Percentiles rank a stretch among this genome's conserved stretches.
Evolutionary conservation across 2,888 invertebrate genomes (phyloP).

Genomic region (Anarsia innoxiella): DNA sequence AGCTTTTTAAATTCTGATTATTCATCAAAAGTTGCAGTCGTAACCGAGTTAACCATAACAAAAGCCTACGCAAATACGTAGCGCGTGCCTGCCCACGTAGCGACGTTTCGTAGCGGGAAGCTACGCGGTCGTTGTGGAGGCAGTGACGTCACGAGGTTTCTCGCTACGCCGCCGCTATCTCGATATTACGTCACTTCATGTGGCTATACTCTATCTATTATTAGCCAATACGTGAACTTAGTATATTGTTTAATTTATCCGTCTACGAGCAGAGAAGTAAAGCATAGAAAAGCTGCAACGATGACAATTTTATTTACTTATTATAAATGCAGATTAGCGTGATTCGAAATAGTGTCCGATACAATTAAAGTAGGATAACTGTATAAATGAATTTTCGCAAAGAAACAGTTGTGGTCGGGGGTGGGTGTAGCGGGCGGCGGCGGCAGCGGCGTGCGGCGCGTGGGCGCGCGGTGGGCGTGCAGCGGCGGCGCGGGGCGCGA

Average conservation of each 20-base stretch:
- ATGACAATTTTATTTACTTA: no score
- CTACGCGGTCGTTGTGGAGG: constrained; percentile 25
- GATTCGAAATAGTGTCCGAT: no score
- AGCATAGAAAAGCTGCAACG: no score
- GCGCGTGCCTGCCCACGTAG: constrained; percentile 24
- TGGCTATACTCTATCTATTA: no score
- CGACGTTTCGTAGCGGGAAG: constrained; percentile 34
- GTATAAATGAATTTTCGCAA: no score
- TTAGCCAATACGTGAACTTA: no score
- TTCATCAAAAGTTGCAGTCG: neutral
- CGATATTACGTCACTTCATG: constrained; percentile 18
- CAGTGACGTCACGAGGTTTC: constrained; percentile 33
- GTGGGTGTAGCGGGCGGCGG: constrained; percentile 25
- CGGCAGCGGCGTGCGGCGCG: constrained; percentile 32
- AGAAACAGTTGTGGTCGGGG: constrained; percentile 3
- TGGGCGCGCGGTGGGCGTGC: constrained; percentile 28
- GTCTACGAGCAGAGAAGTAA: no score
- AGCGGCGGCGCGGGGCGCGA: constrained; percentile 46
- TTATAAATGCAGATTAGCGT: no score
- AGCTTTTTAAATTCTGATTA: neutral
- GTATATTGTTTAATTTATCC: no score
- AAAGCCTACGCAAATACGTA: constrained; percentile 16
- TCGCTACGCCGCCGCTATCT: constrained; percentile 27
- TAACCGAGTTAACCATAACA: neutral
- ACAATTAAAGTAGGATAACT: no score